A percentile compares a stretch with the other conserved stretches of the same genome.
phyloP scores from a whole-genome alignment of 2,113 vertebrate species.

The Pseudonaja textilis region DNA sequence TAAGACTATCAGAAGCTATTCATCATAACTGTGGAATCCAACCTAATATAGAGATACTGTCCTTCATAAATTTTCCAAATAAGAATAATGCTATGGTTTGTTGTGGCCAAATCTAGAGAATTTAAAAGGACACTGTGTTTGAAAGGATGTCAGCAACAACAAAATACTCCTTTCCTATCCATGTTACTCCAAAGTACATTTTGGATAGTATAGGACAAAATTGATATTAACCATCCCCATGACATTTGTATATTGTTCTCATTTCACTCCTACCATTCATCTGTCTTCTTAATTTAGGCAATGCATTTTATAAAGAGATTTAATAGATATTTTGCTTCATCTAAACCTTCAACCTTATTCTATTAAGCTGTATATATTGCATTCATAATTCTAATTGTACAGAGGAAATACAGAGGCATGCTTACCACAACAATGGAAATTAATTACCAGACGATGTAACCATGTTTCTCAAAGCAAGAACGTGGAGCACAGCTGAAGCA shows the following conservation, averaged over 20 bases:
- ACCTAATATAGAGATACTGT: background rate
- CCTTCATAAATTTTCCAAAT: conserved; percentile 12
- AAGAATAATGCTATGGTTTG: background rate
- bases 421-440: background rate
- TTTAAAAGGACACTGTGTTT: conserved; percentile 18
- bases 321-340: background rate
- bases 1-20: background rate
- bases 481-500: background rate
- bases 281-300: conserved; percentile 10
- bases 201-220: background rate
- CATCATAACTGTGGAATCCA: background rate
- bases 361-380: background rate
- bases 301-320: background rate
- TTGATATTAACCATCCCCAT: conserved; percentile 6
- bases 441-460: background rate
- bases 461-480: background rate
- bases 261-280: conserved; percentile 31
- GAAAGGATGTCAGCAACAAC: conserved; percentile 25
- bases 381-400: background rate
- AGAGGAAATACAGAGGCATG: background rate
- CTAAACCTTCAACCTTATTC: background rate
- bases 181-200: background rate
- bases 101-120: conserved; percentile 24
- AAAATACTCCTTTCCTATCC: background rate
- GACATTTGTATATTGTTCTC: background rate